Percentiles rank a stretch among this genome's conserved stretches.
Evolutionary conservation across 2,113 vertebrate genomes (phyloP).

Genomic region (Chloebia gouldiae): DNA sequence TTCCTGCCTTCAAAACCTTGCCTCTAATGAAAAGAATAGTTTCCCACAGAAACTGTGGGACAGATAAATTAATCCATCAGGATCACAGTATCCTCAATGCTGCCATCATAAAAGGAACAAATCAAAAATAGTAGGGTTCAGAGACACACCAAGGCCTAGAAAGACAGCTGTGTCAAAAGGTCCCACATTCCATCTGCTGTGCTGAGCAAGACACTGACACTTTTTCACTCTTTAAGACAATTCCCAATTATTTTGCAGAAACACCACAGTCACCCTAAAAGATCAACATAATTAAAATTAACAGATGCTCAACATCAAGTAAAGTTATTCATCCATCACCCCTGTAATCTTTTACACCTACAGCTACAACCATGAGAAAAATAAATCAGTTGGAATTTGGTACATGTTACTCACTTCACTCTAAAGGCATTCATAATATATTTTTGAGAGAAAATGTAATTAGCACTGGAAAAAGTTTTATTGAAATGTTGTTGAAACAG

Average conservation of each 20-base stretch:
- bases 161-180: background rate
- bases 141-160: background rate
- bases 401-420: background rate
- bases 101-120: slow-evolving; percentile 9
- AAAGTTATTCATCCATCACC: background rate
- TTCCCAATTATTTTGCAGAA: slow-evolving; percentile 4
- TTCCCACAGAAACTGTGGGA: background rate
- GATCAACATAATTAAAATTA: slow-evolving; percentile 19
- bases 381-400: background rate
- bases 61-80: background rate
- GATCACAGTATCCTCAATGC: background rate
- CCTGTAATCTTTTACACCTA: slow-evolving; percentile 33
- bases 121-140: slow-evolving; percentile 30
- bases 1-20: slow-evolving; percentile 26
- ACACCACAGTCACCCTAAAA: background rate
- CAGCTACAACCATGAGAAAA: background rate
- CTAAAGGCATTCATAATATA: slow-evolving; percentile 7
- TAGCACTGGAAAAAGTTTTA: slow-evolving; percentile 12
- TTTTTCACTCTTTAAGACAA: background rate
- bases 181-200: background rate
- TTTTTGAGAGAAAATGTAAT: slow-evolving; percentile 18
- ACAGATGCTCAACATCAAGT: background rate
- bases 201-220: background rate
- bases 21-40: slow-evolving; percentile 11
- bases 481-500: background rate